Conservation (phyloP, 2,888 invertebrate genomes). For the Leptopilina myrica region DNA sequence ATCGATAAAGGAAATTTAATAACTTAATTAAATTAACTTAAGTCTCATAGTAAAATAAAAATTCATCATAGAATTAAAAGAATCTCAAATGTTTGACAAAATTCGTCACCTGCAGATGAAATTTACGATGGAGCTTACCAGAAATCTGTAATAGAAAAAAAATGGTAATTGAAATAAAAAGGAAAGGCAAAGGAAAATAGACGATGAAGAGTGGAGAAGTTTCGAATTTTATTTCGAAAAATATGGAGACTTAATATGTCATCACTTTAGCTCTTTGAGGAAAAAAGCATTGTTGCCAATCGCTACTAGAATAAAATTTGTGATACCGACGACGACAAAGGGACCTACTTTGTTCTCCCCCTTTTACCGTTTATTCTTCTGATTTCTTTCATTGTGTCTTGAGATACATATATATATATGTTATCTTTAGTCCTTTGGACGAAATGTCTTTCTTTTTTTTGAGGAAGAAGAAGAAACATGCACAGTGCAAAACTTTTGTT, state of each 20-base stretch:
- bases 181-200: too few species aligned
- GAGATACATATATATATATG: constrained; percentile 8
- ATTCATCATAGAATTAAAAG: too few species aligned
- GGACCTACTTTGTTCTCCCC: not conserved
- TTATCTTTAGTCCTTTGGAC: constrained; percentile 8
- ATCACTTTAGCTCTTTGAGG: not conserved
- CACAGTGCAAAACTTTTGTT: constrained; percentile 34
- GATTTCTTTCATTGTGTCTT: constrained; percentile 11
- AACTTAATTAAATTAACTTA: too few species aligned
- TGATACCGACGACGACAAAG: constrained; percentile 19
- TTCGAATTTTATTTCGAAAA: not conserved
- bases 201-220: not conserved
- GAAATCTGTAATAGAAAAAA: too few species aligned
- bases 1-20: too few species aligned
- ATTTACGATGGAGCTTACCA: too few species aligned
- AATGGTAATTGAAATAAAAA: too few species aligned
- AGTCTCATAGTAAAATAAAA: too few species aligned
- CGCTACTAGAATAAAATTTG: constrained; percentile 8
- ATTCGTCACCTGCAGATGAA: too few species aligned
- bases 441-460: not conserved
- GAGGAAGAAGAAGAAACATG: constrained; percentile 4
- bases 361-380: not conserved
- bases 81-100: too few species aligned
- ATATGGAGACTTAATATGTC: not conserved
- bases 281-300: constrained; percentile 34